A percentile compares a stretch with the other conserved stretches of the same genome.
Evolutionary conservation across 37 sponge, comb jelly and placozoan species (phyloP).

Genomic region (Eunapius fragilis): DNA sequence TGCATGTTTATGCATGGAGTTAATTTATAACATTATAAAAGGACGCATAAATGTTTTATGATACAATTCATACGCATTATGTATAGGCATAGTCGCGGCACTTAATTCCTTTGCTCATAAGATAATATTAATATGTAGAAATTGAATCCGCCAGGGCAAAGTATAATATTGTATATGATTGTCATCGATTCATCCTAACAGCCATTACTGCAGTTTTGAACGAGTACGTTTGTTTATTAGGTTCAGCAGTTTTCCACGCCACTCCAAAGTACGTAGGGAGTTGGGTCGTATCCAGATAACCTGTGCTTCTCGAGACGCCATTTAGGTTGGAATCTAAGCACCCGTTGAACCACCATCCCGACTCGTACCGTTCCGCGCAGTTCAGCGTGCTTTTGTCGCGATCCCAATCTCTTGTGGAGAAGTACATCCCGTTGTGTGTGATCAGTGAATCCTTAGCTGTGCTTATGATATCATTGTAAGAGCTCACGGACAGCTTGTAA

Average conservation of each 20-base stretch:
- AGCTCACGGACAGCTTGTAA: background rate
- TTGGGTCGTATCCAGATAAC: background rate
- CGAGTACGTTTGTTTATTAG: background rate
- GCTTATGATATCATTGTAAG: background rate
- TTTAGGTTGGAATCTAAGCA: slow-evolving; percentile 57
- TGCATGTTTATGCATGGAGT: too few species aligned
- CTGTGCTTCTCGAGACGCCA: slow-evolving; percentile 7
- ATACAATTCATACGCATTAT: too few species aligned
- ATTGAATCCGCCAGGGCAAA: too few species aligned
- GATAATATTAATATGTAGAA: too few species aligned
- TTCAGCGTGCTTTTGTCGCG: slow-evolving; percentile 19
- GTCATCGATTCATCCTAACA: too few species aligned
- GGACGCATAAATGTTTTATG: too few species aligned
- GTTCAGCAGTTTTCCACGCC: background rate
- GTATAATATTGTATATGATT: too few species aligned
- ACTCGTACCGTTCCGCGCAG: background rate
- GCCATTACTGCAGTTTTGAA: background rate
- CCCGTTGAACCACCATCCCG: slow-evolving; percentile 57
- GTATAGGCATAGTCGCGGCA: too few species aligned
- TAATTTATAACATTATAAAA: too few species aligned
- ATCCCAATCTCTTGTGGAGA: slow-evolving; percentile 59
- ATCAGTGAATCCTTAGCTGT: slow-evolving; percentile 4
- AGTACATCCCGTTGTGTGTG: slow-evolving; percentile 32
- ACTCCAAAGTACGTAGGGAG: background rate
- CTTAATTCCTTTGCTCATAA: too few species aligned